Evolutionary conservation across 2,888 invertebrate genomes (phyloP).

Genomic region (Eupithecia dodoneata): DNA sequence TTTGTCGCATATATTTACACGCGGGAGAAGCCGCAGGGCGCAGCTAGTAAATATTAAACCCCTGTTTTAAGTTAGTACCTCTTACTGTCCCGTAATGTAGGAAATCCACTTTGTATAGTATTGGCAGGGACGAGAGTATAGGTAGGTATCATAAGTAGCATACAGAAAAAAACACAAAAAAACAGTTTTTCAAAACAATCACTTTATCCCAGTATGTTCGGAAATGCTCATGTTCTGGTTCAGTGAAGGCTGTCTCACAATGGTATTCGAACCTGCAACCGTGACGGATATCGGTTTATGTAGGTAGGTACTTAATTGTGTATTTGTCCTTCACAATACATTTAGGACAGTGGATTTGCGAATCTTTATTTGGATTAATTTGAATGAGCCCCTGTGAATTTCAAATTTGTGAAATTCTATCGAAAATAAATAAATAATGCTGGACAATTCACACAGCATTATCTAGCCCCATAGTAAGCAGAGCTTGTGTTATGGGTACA

Average conservation of each 20-base stretch:
- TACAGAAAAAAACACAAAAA: neutral
- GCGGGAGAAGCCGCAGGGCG: no score
- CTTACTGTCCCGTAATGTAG: no score
- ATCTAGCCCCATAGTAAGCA: no score
- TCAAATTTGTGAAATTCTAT: neutral
- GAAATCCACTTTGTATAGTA: no score
- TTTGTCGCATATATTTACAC: no score
- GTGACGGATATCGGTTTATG: conserved; percentile 47
- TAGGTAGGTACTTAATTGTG: neutral
- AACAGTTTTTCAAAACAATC: neutral
- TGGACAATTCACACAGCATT: no score
- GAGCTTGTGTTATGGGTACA: no score
- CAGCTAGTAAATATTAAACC: no score
- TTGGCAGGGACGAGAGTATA: no score
- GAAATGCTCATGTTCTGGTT: conserved; percentile 8
- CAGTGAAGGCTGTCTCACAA: conserved; percentile 55
- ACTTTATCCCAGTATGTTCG: neutral
- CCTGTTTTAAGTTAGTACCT: no score
- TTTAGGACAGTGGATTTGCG: conserved; percentile 4
- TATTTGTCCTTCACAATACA: neutral
- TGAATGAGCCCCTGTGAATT: neutral
- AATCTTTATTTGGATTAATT: neutral
- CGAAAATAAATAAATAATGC: no score
- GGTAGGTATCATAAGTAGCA: neutral
- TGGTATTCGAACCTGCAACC: conserved; percentile 48